phyloP scores from a whole-genome alignment of 1,140 invertebrate genomes.

The Drosophila malerkotliana region DNA sequence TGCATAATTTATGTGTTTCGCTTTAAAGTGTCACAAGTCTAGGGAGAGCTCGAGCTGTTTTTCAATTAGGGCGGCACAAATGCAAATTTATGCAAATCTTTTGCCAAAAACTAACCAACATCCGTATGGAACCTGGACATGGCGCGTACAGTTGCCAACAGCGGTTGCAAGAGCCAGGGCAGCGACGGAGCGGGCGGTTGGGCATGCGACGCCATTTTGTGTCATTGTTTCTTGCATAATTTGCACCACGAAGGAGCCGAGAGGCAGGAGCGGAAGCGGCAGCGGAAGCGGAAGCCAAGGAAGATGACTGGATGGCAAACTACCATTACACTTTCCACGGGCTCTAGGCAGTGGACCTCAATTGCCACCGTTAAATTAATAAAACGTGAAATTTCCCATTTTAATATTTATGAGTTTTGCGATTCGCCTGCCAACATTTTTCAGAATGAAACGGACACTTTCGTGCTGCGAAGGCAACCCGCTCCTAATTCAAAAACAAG shows the following conservation, averaged over 20 bases:
- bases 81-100: conserved; percentile 80
- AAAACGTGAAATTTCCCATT: conserved; percentile 74
- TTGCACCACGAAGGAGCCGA: conserved; percentile 45
- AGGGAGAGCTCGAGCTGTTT: conserved; percentile 53
- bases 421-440: conserved; percentile 38
- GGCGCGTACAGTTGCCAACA: conserved; percentile 35
- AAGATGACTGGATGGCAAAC: conserved; percentile 58
- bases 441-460: conserved; percentile 5
- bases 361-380: conserved; percentile 77
- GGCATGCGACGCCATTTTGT: conserved; percentile 56
- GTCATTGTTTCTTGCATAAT: conserved; percentile 75
- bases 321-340: conserved; percentile 55
- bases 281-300: conserved; percentile 18
- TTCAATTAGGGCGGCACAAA: conserved; percentile 69
- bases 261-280: conserved; percentile 26
- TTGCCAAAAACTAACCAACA: conserved; percentile 74
- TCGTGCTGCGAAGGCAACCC: neutral
- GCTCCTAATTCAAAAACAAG: neutral
- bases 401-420: conserved; percentile 77
- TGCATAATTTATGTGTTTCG: conserved; percentile 69
- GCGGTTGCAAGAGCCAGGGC: neutral
- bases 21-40: conserved; percentile 73
- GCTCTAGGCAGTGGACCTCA: conserved; percentile 12
- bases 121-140: conserved; percentile 30
- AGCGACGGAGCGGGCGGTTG: neutral